A percentile compares a stretch with the other conserved stretches of the same genome.
Conservation (phyloP, 2,113 vertebrate species). For the Alaudala cheleensis region DNA sequence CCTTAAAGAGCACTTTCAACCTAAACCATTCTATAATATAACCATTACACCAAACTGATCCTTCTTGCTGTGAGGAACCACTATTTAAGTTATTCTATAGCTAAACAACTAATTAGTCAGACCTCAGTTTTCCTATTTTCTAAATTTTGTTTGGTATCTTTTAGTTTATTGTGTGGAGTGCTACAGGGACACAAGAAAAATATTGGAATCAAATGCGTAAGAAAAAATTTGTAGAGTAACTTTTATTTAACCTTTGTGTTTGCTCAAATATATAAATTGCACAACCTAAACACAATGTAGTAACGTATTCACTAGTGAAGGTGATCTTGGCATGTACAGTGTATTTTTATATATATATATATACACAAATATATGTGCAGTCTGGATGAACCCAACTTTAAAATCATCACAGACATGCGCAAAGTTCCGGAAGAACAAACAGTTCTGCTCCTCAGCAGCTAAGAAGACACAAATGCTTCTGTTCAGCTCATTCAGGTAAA, state of each 20-base stretch:
- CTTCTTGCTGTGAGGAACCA: not conserved
- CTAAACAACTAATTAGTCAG: not conserved
- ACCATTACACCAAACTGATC: not conserved
- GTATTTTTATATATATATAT: too few species aligned
- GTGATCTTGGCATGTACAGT: not conserved
- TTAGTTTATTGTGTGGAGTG: not conserved
- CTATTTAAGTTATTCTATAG: not conserved
- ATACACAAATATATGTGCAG: not conserved
- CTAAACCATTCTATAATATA: not conserved
- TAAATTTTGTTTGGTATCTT: not conserved
- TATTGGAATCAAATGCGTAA: not conserved
- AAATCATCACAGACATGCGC: not conserved
- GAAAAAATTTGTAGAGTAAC: not conserved
- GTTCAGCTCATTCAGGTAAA: not conserved
- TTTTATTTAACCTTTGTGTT: not conserved
- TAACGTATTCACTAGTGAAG: not conserved
- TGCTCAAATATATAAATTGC: not conserved
- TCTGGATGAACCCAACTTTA: not conserved
- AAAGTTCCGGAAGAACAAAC: not conserved
- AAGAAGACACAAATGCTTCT: not conserved
- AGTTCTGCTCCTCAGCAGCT: not conserved
- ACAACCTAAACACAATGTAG: not conserved
- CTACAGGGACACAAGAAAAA: not conserved
- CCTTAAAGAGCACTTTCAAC: not conserved
- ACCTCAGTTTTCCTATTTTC: not conserved